Percentiles rank a stretch among this genome's conserved stretches.
phyloP scores from a whole-genome alignment of 2,797 vertebrate genomes.

The Poeciliopsis presidionis region DNA sequence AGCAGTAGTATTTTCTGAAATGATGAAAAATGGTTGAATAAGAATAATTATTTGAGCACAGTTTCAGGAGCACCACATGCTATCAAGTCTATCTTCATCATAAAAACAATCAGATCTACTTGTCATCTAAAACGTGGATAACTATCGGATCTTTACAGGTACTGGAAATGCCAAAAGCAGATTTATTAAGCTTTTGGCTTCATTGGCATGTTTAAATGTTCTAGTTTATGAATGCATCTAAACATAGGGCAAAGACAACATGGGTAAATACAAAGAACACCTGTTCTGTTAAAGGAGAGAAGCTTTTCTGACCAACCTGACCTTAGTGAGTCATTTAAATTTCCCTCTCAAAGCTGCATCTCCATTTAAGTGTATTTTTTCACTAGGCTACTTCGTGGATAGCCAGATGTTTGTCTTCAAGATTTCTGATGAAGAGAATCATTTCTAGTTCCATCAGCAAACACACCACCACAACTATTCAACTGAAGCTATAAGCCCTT shows the following conservation, averaged over 20 bases:
- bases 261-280: background rate
- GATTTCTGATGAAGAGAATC: background rate
- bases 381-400: background rate
- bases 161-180: background rate
- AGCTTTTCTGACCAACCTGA: background rate
- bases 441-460: background rate
- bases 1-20: background rate
- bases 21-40: background rate
- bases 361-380: background rate
- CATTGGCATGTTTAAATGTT: background rate
- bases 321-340: background rate
- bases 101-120: background rate
- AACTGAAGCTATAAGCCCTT: background rate
- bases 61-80: background rate
- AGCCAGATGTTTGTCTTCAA: background rate
- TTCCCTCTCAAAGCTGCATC: background rate
- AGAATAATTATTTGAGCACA: background rate
- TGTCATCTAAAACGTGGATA: background rate
- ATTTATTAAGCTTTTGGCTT: background rate
- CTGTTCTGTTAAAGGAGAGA: background rate
- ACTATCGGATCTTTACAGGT: background rate
- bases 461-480: background rate
- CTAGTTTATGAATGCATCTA: background rate
- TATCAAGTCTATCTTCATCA: background rate
- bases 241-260: background rate